These are phyloP conservation scores for Cyanistes caeruleus DNA, from an alignment of 2,113 vertebrate genomes.

Conservation along the genomic window DNA sequence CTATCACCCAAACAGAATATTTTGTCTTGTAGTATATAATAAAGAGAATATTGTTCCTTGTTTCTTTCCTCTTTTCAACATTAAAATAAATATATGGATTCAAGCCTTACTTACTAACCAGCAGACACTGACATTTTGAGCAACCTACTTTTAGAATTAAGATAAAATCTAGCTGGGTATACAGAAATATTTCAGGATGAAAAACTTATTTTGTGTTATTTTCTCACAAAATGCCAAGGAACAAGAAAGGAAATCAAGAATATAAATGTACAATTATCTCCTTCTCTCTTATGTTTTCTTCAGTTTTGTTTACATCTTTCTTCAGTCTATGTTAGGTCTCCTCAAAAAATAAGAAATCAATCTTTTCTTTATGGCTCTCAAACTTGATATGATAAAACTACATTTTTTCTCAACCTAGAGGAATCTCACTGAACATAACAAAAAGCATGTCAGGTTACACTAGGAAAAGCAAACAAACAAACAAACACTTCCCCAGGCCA, in stretches of 20 bases:
- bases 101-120: neutral
- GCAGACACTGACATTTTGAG: neutral
- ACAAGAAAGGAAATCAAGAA: neutral
- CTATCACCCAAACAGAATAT: neutral
- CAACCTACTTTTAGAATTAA: neutral
- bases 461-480: neutral
- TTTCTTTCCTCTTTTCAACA: neutral
- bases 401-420: neutral
- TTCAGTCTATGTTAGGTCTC: neutral
- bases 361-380: neutral
- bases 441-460: neutral
- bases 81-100: neutral
- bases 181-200: neutral
- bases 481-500: too few relatives aligned
- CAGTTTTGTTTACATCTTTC: neutral
- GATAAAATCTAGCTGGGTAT: neutral
- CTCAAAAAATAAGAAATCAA: neutral
- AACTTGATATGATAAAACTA: neutral
- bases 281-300: neutral
- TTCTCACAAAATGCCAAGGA: neutral
- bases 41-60: neutral
- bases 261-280: neutral
- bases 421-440: neutral
- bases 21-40: neutral
- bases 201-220: neutral